Evolutionary conservation across 2,113 vertebrate species (phyloP).

Genomic region (Sphaerodactylus townsendi): DNA sequence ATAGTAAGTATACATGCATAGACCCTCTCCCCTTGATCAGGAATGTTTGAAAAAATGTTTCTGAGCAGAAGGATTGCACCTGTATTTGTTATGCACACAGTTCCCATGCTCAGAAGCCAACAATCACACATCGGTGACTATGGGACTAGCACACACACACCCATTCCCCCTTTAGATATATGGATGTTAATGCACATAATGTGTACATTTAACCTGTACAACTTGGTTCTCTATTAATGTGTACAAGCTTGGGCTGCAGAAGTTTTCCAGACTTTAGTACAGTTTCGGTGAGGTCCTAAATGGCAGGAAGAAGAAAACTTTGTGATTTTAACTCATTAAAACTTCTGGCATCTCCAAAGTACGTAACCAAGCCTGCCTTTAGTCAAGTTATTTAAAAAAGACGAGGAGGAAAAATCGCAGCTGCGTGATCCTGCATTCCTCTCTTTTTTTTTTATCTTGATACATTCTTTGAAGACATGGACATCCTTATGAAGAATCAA

Average conservation of each 20-base stretch:
- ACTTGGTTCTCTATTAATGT: background rate
- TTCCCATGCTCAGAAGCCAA: no score
- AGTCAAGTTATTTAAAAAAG: background rate
- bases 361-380: background rate
- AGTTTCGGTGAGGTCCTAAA: background rate
- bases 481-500: background rate
- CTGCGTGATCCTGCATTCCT: background rate
- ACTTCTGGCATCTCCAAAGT: background rate
- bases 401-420: background rate
- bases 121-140: no score
- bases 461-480: slow-evolving; percentile 10
- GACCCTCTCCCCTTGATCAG: no score
- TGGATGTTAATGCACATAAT: no score
- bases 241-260: background rate
- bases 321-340: background rate
- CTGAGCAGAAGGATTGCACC: no score
- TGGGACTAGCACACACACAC: no score
- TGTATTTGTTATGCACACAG: no score
- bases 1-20: no score
- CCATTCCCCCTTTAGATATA: no score
- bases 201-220: background rate
- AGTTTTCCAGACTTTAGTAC: background rate
- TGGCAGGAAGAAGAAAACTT: background rate
- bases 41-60: no score
- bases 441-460: background rate